These are phyloP conservation scores for Cardiocondyla obscurior DNA, from an alignment of 1,140 invertebrate species.

Conservation along the genomic window DNA sequence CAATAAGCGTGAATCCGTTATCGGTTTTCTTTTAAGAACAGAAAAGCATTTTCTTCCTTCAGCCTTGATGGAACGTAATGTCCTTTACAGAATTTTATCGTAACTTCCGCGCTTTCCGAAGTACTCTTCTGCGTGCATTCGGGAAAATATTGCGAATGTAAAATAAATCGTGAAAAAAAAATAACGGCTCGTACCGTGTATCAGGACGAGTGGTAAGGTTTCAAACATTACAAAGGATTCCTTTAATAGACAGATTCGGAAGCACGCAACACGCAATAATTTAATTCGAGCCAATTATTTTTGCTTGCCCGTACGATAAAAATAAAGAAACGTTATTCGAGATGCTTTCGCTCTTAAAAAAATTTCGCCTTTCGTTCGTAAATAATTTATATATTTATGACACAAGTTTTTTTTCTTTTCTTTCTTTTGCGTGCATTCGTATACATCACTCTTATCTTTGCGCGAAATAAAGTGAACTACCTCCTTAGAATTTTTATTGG, in stretches of 20 bases:
- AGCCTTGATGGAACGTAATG: slow-evolving; percentile 6
- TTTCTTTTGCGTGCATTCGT: not conserved
- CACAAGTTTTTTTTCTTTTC: too few species aligned
- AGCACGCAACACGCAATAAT: not conserved
- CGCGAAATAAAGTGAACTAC: not conserved
- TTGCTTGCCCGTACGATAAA: not conserved
- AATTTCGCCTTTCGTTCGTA: not conserved
- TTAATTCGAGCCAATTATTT: not conserved
- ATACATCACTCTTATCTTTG: not conserved
- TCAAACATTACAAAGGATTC: not conserved
- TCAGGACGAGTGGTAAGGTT: not conserved
- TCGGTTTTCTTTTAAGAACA: slow-evolving; percentile 35
- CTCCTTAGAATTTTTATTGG: not conserved
- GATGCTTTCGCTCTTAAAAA: not conserved
- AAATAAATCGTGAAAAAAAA: not conserved
- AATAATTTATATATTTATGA: not conserved
- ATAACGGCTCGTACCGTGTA: not conserved
- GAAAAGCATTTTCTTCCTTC: slow-evolving; percentile 19
- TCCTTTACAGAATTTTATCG: slow-evolving; percentile 8
- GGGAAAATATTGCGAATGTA: not conserved
- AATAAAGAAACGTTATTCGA: not conserved
- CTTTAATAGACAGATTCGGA: not conserved
- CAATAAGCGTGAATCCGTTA: slow-evolving; percentile 60
- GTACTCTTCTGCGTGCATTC: not conserved
- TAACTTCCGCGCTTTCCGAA: not conserved